Base-by-base conservation (phyloP, 1,140 invertebrate species). In the Aphaenogaster rudis region DNA sequence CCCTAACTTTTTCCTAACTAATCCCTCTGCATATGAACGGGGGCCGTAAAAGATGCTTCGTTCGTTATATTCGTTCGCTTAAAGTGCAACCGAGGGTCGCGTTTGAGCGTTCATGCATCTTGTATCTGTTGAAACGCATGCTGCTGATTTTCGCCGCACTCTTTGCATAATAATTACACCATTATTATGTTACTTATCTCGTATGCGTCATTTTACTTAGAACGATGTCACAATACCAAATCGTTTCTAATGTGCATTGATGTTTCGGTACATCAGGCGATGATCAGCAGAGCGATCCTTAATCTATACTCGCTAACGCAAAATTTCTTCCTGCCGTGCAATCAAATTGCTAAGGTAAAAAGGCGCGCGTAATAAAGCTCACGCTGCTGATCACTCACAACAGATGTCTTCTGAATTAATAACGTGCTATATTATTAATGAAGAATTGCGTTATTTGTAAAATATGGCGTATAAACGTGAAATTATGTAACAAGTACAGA, bases 1-100 rank as follows among this genome's bases (percentile, higher is more conserved):
- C 13, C 28, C 63, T 74, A 78, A 71, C 50, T 91, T 86, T 85
- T 79, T 9, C n/a, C 76, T 85, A 90, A 86, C 78, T 91, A 79
- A 86, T 86, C 57, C 50, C 61, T 71, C 42, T 71, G 76, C 59
- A 45, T 81, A 71, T 86, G 72, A 81, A 74, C 59, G 76, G 69
- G 61, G 81, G 63, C 64, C 39, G 54, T 69, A 33, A 63, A 87
- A 61, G 28, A 50, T 67, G 50, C 52, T 67, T 54, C n/a, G 54
- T 77, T 50, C 63, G 15, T 45, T 17, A 63, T 57, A 21, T 79
- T 67, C 54, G 67, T 66, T 79, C 82, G 9, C 33, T 76, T 84
- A 84, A 48, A 76, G n/a, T 61, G 13, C 69, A 74, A 76, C 48
- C 42, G 42, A 74, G 67, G 11, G 28, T 42, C n/a, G 69, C 80